Evolutionary conservation across 1,140 invertebrate species (phyloP).

Genomic region (Magallana ariakensis): DNA sequence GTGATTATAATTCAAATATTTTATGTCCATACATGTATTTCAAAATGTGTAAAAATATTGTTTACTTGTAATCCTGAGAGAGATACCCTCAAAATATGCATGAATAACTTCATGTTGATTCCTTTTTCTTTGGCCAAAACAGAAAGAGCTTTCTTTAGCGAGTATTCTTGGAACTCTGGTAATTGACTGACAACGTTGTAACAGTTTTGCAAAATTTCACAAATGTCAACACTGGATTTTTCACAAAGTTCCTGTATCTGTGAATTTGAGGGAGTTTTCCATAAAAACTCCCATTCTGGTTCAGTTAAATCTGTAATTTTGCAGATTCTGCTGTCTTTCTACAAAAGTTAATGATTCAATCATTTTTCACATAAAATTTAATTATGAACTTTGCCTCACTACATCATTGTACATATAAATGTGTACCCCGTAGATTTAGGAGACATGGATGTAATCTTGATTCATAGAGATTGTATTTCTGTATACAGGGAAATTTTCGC

Average conservation of each 20-base stretch:
- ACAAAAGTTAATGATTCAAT: not conserved
- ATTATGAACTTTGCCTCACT: too few species aligned
- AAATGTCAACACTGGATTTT: not conserved
- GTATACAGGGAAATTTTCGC: too few species aligned
- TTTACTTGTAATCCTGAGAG: constrained; percentile 30
- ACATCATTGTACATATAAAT: too few species aligned
- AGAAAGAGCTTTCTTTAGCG: not conserved
- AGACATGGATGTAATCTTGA: too few species aligned
- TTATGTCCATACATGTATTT: not conserved
- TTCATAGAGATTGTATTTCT: too few species aligned
- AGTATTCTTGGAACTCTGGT: not conserved
- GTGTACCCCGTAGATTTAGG: too few species aligned
- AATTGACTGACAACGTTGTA: constrained; percentile 12
- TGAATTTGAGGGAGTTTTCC: constrained; percentile 27
- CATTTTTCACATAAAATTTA: too few species aligned
- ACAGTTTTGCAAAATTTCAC: constrained; percentile 36
- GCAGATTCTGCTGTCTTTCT: constrained; percentile 38
- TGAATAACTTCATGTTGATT: constrained; percentile 28
- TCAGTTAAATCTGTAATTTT: constrained; percentile 33
- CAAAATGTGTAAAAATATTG: not conserved
- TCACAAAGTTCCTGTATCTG: constrained; percentile 11
- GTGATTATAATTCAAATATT: not conserved
- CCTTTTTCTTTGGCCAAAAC: not conserved
- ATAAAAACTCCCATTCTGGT: constrained; percentile 39
- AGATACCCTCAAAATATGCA: constrained; percentile 37